Base-by-base conservation (phyloP, 2,888 invertebrate species). In the Diaphora mendica region DNA sequence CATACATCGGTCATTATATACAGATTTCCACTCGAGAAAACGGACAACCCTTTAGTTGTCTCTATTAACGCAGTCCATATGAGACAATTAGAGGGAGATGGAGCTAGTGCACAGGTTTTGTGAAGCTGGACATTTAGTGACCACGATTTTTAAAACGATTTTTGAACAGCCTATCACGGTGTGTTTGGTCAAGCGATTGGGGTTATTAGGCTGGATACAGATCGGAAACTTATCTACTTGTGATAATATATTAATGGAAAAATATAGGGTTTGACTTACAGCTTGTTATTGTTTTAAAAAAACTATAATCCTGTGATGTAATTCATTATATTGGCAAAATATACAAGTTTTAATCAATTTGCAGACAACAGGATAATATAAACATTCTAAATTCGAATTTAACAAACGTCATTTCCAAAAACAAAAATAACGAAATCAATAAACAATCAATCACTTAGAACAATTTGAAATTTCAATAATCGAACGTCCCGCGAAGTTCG, bases 11-110 rank as follows among this genome's bases (percentile, higher is more conserved):
- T 89, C 91, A 91, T 91, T 89, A 91, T 88, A 89, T 88, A 84
- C 78, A 82, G 89, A 86, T 95, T 95, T 94, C 85, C 93, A 90
- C 90, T 87, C 85, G 87, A 89, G 94, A 94, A 95, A 95, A 94
- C 92, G 88, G 90, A 89, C 93, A 93, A 92, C 91, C 93, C 94
- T 91, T 91, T 91, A 90, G 88, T 89, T 86, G 90, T 95, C 95
- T 95, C 95, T 90, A 90, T 94, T 94, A 92, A 90, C 90, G 82
- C 88, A 84, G 85, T 86, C 85, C 84, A 83, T 79, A 81, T 86
- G 85, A 84, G 85, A 84, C 79, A 82, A 88, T 90, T 88, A 89
- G 93, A 95, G 78, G 87, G 88, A 86, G 94, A 95, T 83, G 76
- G 90, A 80, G 81, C 85, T 87, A 89, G 82, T 80, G 69, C 64